Evolutionary conservation across 1,140 invertebrate species (phyloP).

Genomic region (Metopolophium dirhodum): DNA sequence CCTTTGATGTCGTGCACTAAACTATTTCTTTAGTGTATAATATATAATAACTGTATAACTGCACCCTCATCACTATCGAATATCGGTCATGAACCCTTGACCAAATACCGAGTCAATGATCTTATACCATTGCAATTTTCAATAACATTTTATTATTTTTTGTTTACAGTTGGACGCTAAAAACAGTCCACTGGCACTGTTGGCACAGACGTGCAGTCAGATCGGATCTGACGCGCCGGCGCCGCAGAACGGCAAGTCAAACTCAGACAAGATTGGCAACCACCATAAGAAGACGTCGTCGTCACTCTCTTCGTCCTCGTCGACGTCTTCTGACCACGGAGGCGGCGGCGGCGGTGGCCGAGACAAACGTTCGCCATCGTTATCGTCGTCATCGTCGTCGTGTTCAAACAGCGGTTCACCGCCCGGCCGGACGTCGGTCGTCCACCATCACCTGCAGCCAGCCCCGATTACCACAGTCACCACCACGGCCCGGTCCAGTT

Average conservation of each 20-base stretch:
- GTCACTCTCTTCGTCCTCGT: conserved; percentile 58
- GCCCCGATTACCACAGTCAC: conserved; percentile 43
- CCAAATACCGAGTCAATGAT: no score
- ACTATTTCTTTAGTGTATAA: no score
- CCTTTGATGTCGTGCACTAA: no score
- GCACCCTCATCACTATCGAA: no score
- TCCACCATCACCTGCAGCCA: not conserved
- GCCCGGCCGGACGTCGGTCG: conserved; percentile 66
- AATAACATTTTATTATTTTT: conserved; percentile 37
- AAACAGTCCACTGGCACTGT: conserved; percentile 94
- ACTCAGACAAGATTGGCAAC: conserved; percentile 68
- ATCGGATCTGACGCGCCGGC: conserved; percentile 89
- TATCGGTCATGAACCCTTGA: no score
- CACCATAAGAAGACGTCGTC: conserved; percentile 58
- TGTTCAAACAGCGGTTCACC: conserved; percentile 70
- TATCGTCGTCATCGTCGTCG: conserved; percentile 82
- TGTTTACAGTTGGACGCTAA: conserved; percentile 92
- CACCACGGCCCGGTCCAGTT: conserved; percentile 66
- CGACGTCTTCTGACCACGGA: conserved; percentile 57
- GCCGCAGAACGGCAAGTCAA: conserved; percentile 74
- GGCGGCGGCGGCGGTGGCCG: conserved; percentile 42
- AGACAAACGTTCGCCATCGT: conserved; percentile 59
- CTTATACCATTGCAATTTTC: not conserved
- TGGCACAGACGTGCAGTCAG: conserved; percentile 97
- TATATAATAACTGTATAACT: no score